Evolutionary conservation across 2,797 vertebrate species (phyloP).

Genomic region (Acrocephalus scirpaceus): DNA sequence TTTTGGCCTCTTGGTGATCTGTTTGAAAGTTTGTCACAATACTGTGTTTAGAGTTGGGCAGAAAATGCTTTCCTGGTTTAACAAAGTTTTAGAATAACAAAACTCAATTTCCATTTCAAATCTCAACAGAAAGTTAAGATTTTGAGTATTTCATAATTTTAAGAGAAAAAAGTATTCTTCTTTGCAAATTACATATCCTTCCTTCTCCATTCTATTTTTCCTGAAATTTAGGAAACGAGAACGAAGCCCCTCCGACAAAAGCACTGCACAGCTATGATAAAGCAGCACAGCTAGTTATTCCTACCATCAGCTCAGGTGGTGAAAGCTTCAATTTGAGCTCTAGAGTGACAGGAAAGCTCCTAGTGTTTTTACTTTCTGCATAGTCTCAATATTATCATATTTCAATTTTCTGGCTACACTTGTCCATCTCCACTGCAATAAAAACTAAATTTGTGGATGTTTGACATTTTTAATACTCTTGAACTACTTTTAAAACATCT

Average conservation of each 20-base stretch:
- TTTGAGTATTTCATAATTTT: neutral
- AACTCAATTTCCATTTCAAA: neutral
- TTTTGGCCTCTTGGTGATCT: neutral
- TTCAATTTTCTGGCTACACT: neutral
- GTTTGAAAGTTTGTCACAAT: neutral
- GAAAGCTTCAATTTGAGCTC: neutral
- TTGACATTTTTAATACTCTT: neutral
- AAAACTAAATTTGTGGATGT: neutral
- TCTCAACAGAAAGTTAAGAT: neutral
- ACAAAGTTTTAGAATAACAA: neutral
- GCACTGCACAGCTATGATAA: neutral
- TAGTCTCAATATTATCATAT: neutral
- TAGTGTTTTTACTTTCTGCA: neutral
- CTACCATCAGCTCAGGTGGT: neutral
- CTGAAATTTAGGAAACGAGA: neutral
- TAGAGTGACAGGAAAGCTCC: neutral
- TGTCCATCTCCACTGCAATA: neutral
- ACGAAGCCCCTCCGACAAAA: neutral
- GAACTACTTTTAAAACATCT: neutral
- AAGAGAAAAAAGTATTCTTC: neutral
- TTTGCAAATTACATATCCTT: neutral
- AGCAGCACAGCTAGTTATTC: neutral
- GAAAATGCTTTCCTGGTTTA: neutral
- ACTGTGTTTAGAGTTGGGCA: neutral
- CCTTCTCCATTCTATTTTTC: neutral